Percentiles rank a stretch among this genome's conserved stretches.
These are phyloP conservation scores for Stichopus horrens DNA, from an alignment of 53 echinoderm and acorn worm species.

Conservation along the genomic window DNA sequence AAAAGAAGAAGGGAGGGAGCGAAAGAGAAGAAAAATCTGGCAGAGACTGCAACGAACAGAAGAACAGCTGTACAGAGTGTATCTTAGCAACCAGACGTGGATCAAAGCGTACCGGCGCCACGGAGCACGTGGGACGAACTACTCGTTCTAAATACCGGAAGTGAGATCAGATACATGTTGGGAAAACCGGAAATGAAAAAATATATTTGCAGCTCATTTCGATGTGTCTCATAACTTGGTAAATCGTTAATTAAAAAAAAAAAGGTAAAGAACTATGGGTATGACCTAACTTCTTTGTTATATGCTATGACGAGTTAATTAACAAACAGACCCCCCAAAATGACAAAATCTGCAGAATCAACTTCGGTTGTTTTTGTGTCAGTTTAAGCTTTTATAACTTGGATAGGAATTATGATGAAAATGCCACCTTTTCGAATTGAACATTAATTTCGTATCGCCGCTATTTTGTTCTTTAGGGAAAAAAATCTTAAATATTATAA, in stretches of 20 bases:
- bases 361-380: too few relatives aligned
- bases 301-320: too few relatives aligned
- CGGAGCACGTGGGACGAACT: conserved; percentile 7
- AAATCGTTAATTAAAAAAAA: too few relatives aligned
- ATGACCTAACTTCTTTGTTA: too few relatives aligned
- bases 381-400: too few relatives aligned
- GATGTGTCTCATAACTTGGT: neutral
- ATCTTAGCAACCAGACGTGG: conserved; percentile 19
- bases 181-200: conserved; percentile 7
- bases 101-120: conserved; percentile 26
- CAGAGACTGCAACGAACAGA: neutral
- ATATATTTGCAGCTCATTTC: neutral
- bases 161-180: conserved; percentile 13
- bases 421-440: too few relatives aligned
- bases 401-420: too few relatives aligned
- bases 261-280: neutral
- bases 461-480: too few relatives aligned
- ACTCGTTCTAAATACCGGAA: conserved; percentile 29
- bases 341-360: too few relatives aligned
- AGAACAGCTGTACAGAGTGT: neutral
- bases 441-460: too few relatives aligned
- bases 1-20: neutral
- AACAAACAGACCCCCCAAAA: too few relatives aligned
- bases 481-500: too few relatives aligned
- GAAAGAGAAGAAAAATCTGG: neutral